Base-by-base conservation (phyloP, 1,140 invertebrate genomes). In the Drosophila pruinosa region DNA sequence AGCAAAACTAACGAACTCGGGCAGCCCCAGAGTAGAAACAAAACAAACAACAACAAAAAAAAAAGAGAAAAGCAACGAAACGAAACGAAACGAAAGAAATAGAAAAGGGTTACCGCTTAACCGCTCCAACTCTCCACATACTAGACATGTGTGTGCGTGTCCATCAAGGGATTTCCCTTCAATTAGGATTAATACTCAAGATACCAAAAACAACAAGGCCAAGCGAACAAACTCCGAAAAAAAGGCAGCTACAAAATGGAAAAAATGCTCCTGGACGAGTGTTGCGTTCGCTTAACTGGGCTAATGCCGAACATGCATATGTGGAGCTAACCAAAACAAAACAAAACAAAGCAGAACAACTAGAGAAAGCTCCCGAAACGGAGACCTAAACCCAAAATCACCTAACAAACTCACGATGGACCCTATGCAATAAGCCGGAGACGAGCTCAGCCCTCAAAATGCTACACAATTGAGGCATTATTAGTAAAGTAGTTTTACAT, bases 111-210 rank as follows among this genome's bases (percentile, higher is more conserved):
- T 83, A 68, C 75, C 65, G 47, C 78, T 81, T 65, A 65, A 63
- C 59, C 41, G 59, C 21, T 62, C n/a, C 39, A 45, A 14, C 28
- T 31, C 63, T 0, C 45, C 19, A 28, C 45, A n/a, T n/a, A n/a
- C n/a, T n/a, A n/a, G n/a, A n/a, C n/a, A n/a, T 47, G 38, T 56
- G 31, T 71, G 61, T 69, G 79, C 63, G 82, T 89, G 82, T 78
- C 78, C 77, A 85, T 86, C 80, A 82, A 70, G 81, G 81, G 78
- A 86, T 81, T 81, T 86, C 67, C 86, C 80, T 89, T 89, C 86
- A 89, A 89, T 89, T 86, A 89, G 78, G 86, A 89, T 89, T 85
- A 86, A 89, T 89, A 81, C 80, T 78, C 75, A 73, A 88, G 82
- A 88, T 88, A 88, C 83, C 75, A 75, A 68, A 43, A 70, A 47